Evolutionary conservation across 2,888 invertebrate species (phyloP), one percentile per base, ranked within the genome.

Genomic region (Myopa tessellatipennis): DNA sequence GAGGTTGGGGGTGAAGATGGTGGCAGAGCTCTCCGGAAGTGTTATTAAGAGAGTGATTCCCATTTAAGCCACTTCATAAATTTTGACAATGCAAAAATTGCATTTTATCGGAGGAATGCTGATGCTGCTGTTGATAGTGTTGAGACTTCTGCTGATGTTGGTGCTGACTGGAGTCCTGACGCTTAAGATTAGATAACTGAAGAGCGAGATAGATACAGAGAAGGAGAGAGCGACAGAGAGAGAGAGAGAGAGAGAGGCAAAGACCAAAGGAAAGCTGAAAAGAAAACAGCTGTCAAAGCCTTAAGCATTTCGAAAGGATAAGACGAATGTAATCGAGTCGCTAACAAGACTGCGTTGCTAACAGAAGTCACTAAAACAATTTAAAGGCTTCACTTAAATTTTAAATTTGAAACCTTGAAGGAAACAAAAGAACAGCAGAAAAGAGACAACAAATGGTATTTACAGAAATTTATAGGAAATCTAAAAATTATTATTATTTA

Each of bases 1-100:
- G 45, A 10, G 55, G 18, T 16, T 18, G 10, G 10, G 3, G n/a
- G 58, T 52, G 71, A 52, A 18, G 71, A 26, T 52, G 71, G 16
- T 16, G 45, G 16, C 50, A 7, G 45, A 26, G 38, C 36, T 10
- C 45, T 6, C 45, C 7, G 52, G 34, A 55, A 36, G 36, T 34
- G 58, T 55, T 26, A 16, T 71, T 71, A 52, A 52, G 74, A 65
- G 65, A 63, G 52, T 65, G 74, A 74, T 65, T 74, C 50, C 4
- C 63, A 63, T 65, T 74, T 63, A 74, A 74, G 74, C 74, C 67
- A 74, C 74, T 74, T 74, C 55, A 74, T 65, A 74, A 74, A 67
- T 67, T 74, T 74, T 74, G 74, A 74, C 74, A 74, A 74, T 67
- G 74, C 74, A 55, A 74, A 67, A 67, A 74, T 67, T 68, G 65